Conservation (phyloP, 2,888 invertebrate genomes). For the Sesia apiformis region DNA sequence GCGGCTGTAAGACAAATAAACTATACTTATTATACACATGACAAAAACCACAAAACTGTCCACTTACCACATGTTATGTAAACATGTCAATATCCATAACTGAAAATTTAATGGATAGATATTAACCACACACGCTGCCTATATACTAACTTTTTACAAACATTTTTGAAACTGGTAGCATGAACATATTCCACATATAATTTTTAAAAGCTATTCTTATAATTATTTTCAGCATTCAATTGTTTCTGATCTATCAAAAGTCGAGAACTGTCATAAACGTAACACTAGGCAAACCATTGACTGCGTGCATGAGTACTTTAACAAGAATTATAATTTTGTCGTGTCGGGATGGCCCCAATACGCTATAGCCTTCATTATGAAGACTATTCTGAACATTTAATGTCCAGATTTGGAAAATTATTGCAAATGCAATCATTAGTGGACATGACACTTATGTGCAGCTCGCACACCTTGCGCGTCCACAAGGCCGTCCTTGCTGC, state of each 20-base stretch:
- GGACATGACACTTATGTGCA: slow-evolving; percentile 84
- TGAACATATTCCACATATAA: slow-evolving; percentile 10
- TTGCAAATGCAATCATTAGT: slow-evolving; percentile 83
- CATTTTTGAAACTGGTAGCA: slow-evolving; percentile 4
- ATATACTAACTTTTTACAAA: no score
- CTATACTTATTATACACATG: no score
- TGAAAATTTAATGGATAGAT: not conserved
- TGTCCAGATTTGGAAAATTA: slow-evolving; percentile 80
- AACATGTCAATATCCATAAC: not conserved
- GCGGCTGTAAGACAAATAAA: no score
- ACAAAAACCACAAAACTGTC: not conserved
- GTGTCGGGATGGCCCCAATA: slow-evolving; percentile 58
- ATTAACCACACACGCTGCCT: no score
- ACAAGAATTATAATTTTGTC: not conserved
- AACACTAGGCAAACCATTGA: not conserved
- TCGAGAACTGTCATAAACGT: slow-evolving; percentile 5
- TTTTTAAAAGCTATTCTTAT: slow-evolving; percentile 11
- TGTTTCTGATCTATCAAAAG: slow-evolving; percentile 16
- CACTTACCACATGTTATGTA: not conserved
- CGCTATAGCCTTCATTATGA: slow-evolving; percentile 80
- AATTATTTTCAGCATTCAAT: slow-evolving; percentile 22
- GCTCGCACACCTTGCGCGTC: slow-evolving; percentile 82
- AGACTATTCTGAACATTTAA: slow-evolving; percentile 79
- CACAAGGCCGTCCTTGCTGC: slow-evolving; percentile 84
- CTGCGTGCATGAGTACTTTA: not conserved